A percentile compares a stretch with the other conserved stretches of the same genome.
Conservation (phyloP, 1,140 invertebrate genomes). For the Trachelipus rathkii region DNA sequence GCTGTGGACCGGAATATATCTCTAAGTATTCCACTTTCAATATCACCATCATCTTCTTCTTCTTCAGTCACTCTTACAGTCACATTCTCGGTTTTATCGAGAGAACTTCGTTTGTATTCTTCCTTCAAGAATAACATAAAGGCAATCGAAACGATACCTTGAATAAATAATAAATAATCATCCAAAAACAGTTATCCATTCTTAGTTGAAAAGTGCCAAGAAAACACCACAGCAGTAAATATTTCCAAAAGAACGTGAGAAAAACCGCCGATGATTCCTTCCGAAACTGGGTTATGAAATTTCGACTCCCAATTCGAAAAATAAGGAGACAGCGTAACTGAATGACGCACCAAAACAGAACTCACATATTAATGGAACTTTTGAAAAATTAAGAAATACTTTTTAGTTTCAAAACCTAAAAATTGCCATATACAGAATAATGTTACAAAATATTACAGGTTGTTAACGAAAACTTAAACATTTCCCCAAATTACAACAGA, state of each 20-base stretch:
- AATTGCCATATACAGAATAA: background rate
- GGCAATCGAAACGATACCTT: background rate
- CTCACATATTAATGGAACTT: slow-evolving; percentile 43
- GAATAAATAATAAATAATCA: background rate
- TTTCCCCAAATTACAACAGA: too few species aligned
- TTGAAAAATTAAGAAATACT: slow-evolving; percentile 41
- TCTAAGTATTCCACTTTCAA: background rate
- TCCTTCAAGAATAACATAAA: slow-evolving; percentile 1
- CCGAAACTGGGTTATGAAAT: slow-evolving; percentile 54
- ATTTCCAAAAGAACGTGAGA: slow-evolving; percentile 53
- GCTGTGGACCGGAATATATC: background rate
- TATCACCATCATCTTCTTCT: background rate
- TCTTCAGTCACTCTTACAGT: background rate
- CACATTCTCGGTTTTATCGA: background rate
- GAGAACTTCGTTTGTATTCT: background rate
- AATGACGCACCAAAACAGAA: slow-evolving; percentile 51
- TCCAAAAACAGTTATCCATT: background rate
- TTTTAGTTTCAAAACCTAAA: background rate
- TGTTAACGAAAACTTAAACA: background rate
- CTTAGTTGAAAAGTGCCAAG: slow-evolving; percentile 29
- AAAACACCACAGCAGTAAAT: slow-evolving; percentile 51
- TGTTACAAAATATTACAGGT: background rate
- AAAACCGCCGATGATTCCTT: slow-evolving; percentile 54
- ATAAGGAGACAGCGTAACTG: slow-evolving; percentile 54
- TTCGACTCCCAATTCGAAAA: slow-evolving; percentile 55